Evolutionary conservation across 2,113 vertebrate species (phyloP).

Genomic region (Cacatua alba): DNA sequence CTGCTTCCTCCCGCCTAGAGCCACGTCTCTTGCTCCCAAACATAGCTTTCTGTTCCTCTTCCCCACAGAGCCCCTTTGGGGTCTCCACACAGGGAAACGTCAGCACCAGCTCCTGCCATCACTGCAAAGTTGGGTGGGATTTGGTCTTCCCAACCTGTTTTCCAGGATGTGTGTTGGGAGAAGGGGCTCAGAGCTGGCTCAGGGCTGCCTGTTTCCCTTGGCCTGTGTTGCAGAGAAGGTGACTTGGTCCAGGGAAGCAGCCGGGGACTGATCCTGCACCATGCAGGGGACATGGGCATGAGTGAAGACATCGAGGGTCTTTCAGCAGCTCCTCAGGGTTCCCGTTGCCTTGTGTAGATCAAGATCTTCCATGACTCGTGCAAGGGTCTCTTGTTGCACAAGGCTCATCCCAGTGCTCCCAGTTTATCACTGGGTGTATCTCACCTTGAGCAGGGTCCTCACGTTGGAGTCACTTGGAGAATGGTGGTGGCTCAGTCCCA

Average conservation of each 20-base stretch:
- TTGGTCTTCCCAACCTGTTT: neutral
- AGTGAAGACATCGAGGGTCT: neutral
- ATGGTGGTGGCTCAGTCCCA: neutral
- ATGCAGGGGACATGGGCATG: rapidly evolving
- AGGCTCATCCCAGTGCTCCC: neutral
- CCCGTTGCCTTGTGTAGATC: neutral
- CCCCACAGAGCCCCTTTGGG: conserved; percentile 12
- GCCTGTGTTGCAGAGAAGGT: neutral
- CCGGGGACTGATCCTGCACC: rapidly evolving
- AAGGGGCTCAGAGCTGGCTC: neutral
- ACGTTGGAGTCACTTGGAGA: neutral
- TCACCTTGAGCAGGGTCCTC: neutral
- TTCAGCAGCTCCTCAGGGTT: neutral
- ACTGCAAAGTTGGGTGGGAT: neutral
- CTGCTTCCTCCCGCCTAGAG: neutral
- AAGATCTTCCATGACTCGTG: neutral
- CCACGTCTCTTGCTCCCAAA: neutral
- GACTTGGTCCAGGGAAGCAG: neutral
- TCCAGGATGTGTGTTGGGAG: neutral
- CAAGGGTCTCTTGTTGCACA: neutral
- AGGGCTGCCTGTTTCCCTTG: neutral
- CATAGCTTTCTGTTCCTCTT: neutral
- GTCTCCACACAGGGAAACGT: neutral
- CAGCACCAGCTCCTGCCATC: neutral
- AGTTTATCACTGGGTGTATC: neutral